A percentile compares a stretch with the other conserved stretches of the same genome.
phyloP scores from a whole-genome alignment of 2,797 vertebrate genomes.

The Oryzias dopingdopingensis region DNA sequence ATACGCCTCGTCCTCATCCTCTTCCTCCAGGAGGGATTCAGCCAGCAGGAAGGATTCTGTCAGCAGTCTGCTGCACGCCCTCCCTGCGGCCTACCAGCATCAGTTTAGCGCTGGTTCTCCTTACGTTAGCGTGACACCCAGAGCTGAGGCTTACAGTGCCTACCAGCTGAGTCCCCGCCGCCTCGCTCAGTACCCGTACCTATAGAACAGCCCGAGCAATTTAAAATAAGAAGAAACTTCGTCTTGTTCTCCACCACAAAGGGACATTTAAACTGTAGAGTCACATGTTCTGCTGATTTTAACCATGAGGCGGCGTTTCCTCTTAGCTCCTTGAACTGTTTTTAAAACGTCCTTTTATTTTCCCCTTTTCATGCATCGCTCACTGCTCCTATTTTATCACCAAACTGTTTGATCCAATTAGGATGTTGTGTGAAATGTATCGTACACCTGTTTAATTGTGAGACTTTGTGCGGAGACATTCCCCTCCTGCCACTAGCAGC shows the following conservation, averaged over 20 bases:
- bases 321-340: constrained; percentile 51
- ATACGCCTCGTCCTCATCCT: constrained; percentile 72
- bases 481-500: constrained; percentile 54
- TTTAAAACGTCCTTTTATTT: constrained; percentile 39
- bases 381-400: constrained; percentile 45
- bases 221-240: constrained; percentile 9
- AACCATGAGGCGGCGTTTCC: constrained; percentile 43
- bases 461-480: constrained; percentile 55
- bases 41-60: constrained; percentile 85
- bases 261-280: constrained; percentile 49
- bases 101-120: constrained; percentile 84
- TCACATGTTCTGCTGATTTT: constrained; percentile 64
- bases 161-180: constrained; percentile 95
- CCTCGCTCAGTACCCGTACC: constrained; percentile 94
- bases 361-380: constrained; percentile 26
- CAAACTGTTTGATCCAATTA: constrained; percentile 42
- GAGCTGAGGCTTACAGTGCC: constrained; percentile 86
- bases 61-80: constrained; percentile 85
- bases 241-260: constrained; percentile 35
- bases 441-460: constrained; percentile 36
- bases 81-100: constrained; percentile 90
- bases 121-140: constrained; percentile 79
- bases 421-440: constrained; percentile 46
- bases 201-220: constrained; percentile 66
- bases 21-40: constrained; percentile 77